A percentile compares a stretch with the other conserved stretches of the same genome.
These are phyloP conservation scores for Hypomecis atomaria DNA, from an alignment of 2,888 invertebrate genomes.

Conservation along the genomic window DNA sequence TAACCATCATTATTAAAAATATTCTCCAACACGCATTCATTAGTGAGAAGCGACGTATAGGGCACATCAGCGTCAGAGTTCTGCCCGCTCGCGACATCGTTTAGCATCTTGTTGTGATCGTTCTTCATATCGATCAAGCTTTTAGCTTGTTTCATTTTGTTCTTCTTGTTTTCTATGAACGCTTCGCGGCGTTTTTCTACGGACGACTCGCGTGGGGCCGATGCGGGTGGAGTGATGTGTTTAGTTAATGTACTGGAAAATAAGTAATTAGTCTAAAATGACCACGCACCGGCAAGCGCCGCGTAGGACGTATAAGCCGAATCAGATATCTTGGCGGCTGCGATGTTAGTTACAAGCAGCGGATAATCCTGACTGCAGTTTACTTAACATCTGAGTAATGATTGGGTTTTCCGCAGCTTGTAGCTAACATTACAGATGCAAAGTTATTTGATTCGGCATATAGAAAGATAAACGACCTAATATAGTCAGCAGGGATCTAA, in stretches of 20 bases:
- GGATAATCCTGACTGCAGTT: too few relatives aligned
- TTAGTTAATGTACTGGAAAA: constrained; percentile 87
- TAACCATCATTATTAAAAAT: constrained; percentile 70
- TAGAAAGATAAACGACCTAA: too few relatives aligned
- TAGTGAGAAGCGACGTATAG: constrained; percentile 73
- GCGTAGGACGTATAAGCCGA: too few relatives aligned
- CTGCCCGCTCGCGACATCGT: constrained; percentile 62
- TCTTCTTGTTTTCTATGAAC: constrained; percentile 72
- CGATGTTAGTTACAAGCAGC: too few relatives aligned
- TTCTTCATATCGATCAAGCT: constrained; percentile 71
- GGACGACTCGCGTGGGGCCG: constrained; percentile 63
- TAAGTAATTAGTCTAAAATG: too few relatives aligned
- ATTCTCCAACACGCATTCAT: constrained; percentile 71
- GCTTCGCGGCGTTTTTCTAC: constrained; percentile 70
- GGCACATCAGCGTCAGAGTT: constrained; percentile 77
- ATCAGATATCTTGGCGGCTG: too few relatives aligned
- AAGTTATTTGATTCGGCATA: too few relatives aligned
- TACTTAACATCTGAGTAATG: too few relatives aligned
- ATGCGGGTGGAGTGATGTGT: constrained; percentile 87
- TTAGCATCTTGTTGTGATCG: constrained; percentile 64
- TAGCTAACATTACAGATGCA: too few relatives aligned
- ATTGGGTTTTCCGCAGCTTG: too few relatives aligned
- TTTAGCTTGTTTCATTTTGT: constrained; percentile 71
- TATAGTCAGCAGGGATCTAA: too few relatives aligned
- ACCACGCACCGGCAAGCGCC: too few relatives aligned